phyloP scores from a whole-genome alignment of 2,797 vertebrate species.

The Poeciliopsis presidionis region DNA sequence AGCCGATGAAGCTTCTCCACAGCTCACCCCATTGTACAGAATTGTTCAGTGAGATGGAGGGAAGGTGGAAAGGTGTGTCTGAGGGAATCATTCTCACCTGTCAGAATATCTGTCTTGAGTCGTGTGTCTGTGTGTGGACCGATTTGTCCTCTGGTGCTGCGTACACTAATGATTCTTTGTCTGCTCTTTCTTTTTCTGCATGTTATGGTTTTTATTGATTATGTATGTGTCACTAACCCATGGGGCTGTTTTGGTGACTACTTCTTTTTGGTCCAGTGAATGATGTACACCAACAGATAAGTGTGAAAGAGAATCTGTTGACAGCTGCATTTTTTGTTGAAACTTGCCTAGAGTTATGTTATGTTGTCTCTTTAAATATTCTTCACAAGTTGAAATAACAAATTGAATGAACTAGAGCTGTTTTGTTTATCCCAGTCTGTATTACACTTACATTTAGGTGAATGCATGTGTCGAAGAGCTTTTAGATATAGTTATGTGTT shows the following conservation, averaged over 20 bases:
- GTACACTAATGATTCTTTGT: slow-evolving; percentile 73
- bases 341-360: slow-evolving; percentile 1
- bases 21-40: slow-evolving; percentile 67
- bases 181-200: slow-evolving; percentile 31
- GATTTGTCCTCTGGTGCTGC: slow-evolving; percentile 55
- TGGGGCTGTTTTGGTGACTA: slow-evolving; percentile 37
- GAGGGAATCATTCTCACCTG: slow-evolving; percentile 85
- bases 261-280: slow-evolving; percentile 20
- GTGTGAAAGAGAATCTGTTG: slow-evolving; percentile 46
- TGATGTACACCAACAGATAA: slow-evolving; percentile 26
- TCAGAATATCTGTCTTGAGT: slow-evolving; percentile 79
- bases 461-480: background rate
- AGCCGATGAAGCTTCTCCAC: slow-evolving; percentile 72
- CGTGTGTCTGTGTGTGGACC: slow-evolving; percentile 68
- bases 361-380: background rate
- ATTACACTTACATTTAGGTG: background rate
- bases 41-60: slow-evolving; percentile 65
- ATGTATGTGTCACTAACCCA: slow-evolving; percentile 52
- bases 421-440: background rate
- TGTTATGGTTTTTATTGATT: slow-evolving; percentile 71
- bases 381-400: background rate
- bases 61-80: slow-evolving; percentile 59
- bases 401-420: background rate
- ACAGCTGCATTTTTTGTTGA: slow-evolving; percentile 11
- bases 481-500: slow-evolving; percentile 5